Conservation (phyloP, 2,113 vertebrate species). For the Percopsis transmontana region DNA sequence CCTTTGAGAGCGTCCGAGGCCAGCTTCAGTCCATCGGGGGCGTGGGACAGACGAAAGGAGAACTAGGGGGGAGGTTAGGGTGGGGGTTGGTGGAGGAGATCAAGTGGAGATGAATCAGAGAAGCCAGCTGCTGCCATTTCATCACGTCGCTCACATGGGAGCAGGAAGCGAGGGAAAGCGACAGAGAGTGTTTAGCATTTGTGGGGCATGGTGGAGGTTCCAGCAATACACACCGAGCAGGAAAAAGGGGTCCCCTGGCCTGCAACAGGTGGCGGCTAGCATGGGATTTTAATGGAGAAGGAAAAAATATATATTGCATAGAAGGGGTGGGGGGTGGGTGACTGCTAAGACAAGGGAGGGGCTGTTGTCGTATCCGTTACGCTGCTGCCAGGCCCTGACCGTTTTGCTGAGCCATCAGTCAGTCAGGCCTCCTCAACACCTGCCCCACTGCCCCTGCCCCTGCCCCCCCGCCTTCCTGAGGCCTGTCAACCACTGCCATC, state of each 20-base stretch:
- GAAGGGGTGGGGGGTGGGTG: background rate
- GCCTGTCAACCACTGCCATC: conserved; percentile 48
- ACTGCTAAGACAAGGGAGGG: conserved; percentile 33
- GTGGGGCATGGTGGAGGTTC: background rate
- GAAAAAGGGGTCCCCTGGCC: conserved; percentile 13
- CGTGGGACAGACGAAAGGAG: background rate
- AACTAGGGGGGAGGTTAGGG: background rate
- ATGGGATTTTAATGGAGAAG: background rate
- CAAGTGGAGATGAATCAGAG: conserved; percentile 33
- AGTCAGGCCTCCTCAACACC: conserved; percentile 60
- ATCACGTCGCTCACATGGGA: conserved; percentile 29
- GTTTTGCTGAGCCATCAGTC: conserved; percentile 64
- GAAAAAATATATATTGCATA: conserved; percentile 29
- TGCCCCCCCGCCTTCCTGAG: conserved; percentile 59
- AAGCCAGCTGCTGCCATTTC: conserved; percentile 51
- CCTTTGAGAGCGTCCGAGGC: conserved; percentile 28
- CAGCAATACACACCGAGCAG: conserved; percentile 1
- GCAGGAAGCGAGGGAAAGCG: background rate
- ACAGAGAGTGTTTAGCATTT: background rate
- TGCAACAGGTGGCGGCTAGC: conserved; percentile 56
- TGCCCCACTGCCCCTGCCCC: conserved; percentile 39
- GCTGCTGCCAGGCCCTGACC: conserved; percentile 44
- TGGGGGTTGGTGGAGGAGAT: conserved; percentile 5
- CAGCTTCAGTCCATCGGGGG: background rate
- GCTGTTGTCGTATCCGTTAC: conserved; percentile 19